Percentiles rank a stretch among this genome's conserved stretches.
These are phyloP conservation scores for Cephalopholis sonnerati DNA, from an alignment of 2,113 vertebrate species.

Conservation along the genomic window DNA sequence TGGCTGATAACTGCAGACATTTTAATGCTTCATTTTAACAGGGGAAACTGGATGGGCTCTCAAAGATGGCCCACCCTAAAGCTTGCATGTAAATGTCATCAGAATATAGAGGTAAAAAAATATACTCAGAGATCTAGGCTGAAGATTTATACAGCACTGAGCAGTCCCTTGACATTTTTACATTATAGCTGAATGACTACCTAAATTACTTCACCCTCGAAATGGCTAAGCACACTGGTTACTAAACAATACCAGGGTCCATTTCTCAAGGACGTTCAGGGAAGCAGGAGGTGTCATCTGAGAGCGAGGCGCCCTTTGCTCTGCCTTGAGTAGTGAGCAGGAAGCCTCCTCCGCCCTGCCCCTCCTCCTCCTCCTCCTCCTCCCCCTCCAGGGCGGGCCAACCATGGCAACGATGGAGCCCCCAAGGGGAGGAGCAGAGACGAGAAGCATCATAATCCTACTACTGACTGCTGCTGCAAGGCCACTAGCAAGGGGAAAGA, in stretches of 20 bases:
- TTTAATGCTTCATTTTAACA: not conserved
- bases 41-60: not conserved
- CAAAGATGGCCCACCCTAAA: not conserved
- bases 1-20: not conserved
- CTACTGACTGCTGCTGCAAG: conserved; percentile 71
- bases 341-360: conserved; percentile 65
- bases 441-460: conserved; percentile 76
- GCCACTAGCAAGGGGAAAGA: conserved; percentile 60
- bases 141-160: conserved; percentile 6
- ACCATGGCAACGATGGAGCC: conserved; percentile 80
- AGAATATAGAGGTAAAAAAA: not conserved
- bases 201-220: conserved; percentile 7
- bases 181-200: conserved; percentile 20
- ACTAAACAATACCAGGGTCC: conserved; percentile 47
- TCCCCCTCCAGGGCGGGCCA: conserved; percentile 69
- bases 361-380: conserved; percentile 20
- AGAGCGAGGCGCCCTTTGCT: conserved; percentile 64
- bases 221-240: conserved; percentile 27
- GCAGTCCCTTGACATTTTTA: conserved; percentile 37
- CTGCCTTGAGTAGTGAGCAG: conserved; percentile 63
- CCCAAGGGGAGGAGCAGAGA: conserved; percentile 79
- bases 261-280: conserved; percentile 72
- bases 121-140: conserved; percentile 11
- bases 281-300: conserved; percentile 67
- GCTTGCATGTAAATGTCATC: conserved; percentile 9